Conservation (phyloP, 2,888 invertebrate genomes). For the Miltochrista miniata region DNA sequence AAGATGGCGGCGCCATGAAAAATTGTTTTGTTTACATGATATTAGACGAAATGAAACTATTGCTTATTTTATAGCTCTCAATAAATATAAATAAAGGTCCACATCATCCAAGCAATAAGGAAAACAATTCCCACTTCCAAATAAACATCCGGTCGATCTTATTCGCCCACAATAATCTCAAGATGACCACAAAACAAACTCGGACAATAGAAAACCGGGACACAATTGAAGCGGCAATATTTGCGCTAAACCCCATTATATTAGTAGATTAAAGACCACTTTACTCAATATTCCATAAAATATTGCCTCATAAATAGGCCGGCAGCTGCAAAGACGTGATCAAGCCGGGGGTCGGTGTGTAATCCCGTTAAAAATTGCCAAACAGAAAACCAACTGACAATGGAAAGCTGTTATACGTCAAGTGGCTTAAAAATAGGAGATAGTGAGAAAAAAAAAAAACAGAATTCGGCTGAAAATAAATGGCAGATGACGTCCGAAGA, state of each 20-base stretch:
- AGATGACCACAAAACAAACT: slow-evolving; percentile 50
- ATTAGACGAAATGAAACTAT: no score
- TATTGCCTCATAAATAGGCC: slow-evolving; percentile 80
- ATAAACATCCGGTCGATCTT: slow-evolving; percentile 25
- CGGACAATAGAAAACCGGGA: slow-evolving; percentile 66
- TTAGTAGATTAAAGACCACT: slow-evolving; percentile 82
- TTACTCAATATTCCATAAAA: slow-evolving; percentile 82
- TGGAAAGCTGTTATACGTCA: slow-evolving; percentile 70
- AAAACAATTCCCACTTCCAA: slow-evolving; percentile 12
- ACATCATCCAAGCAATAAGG: neutral
- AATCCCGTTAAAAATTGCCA: slow-evolving; percentile 83
- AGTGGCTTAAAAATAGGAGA: slow-evolving; percentile 67
- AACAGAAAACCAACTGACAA: slow-evolving; percentile 79
- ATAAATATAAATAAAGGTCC: neutral
- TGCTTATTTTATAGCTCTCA: neutral
- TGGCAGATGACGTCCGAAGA: slow-evolving; percentile 72
- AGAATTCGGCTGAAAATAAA: slow-evolving; percentile 58
- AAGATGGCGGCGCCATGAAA: no score
- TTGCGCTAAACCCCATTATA: slow-evolving; percentile 72
- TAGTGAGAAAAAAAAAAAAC: slow-evolving; percentile 55
- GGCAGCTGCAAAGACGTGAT: slow-evolving; percentile 77
- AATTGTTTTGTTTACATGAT: no score
- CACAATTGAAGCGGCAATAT: slow-evolving; percentile 66
- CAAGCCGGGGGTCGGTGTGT: slow-evolving; percentile 60
- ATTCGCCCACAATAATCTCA: slow-evolving; percentile 48